Evolutionary conservation across 1,140 invertebrate species (phyloP).

Genomic region (Drosophila sechellia): DNA sequence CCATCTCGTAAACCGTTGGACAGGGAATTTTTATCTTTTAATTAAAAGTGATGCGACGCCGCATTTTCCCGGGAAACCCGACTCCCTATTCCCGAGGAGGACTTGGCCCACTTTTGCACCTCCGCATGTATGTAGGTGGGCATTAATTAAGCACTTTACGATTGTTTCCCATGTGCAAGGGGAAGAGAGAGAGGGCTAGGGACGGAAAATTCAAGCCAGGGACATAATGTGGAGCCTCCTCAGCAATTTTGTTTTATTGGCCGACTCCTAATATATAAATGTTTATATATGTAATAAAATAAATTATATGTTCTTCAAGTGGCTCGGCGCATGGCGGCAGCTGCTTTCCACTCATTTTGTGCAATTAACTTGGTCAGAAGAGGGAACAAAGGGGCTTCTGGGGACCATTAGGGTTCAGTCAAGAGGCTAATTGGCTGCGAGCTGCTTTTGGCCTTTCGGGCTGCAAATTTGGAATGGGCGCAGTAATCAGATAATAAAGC

Average conservation of each 20-base stretch:
- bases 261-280: constrained; percentile 46
- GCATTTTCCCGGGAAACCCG: constrained; percentile 13
- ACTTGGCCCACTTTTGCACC: constrained; percentile 17
- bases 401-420: constrained; percentile 59
- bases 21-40: constrained; percentile 79
- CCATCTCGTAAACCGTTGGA: constrained; percentile 37
- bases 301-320: constrained; percentile 59
- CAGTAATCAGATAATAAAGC: constrained; percentile 21
- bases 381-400: constrained; percentile 6
- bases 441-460: constrained; percentile 53
- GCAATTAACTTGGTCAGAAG: constrained; percentile 62
- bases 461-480: constrained; percentile 14
- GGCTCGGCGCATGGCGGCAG: constrained; percentile 49
- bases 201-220: constrained; percentile 15
- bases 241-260: constrained; percentile 40
- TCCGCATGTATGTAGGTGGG: constrained; percentile 32
- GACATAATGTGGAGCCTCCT: constrained; percentile 11
- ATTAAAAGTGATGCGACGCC: constrained; percentile 71
- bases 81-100: constrained; percentile 10
- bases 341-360: constrained; percentile 64
- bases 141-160: constrained; percentile 73
- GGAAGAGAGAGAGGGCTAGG: neutral
- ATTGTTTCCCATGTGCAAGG: constrained; percentile 31
- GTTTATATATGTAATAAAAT: constrained; percentile 53
- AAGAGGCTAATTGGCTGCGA: constrained; percentile 75